These are phyloP conservation scores for Cyanistes caeruleus DNA, from an alignment of 2,113 vertebrate species.

Conservation along the genomic window DNA sequence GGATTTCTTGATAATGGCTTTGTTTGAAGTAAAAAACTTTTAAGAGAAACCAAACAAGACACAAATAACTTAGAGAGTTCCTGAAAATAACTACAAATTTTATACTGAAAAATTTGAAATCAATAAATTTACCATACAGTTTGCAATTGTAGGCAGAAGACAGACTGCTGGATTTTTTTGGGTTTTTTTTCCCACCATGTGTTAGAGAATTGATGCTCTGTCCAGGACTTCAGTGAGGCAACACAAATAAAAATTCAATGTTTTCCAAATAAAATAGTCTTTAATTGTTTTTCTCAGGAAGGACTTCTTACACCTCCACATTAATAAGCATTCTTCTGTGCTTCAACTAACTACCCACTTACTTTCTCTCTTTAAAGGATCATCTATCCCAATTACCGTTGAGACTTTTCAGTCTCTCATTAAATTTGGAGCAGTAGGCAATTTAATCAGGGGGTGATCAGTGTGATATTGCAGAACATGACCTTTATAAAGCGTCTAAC, in stretches of 20 bases:
- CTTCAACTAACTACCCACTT: conserved; percentile 47
- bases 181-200: accelerated
- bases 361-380: conserved; percentile 44
- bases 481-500: conserved; percentile 12
- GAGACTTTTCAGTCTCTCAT: conserved; percentile 59
- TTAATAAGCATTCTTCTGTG: conserved; percentile 54
- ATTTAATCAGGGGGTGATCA: conserved; percentile 38
- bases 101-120: neutral
- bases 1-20: neutral
- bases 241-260: conserved; percentile 27
- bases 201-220: neutral
- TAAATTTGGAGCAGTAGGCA: conserved; percentile 31
- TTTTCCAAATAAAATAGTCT: conserved; percentile 50
- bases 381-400: conserved; percentile 36
- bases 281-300: conserved; percentile 51
- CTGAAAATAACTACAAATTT: neutral
- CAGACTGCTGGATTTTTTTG: neutral
- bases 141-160: neutral
- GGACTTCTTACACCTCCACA: conserved; percentile 28
- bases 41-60: neutral
- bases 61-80: neutral
- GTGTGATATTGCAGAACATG: conserved; percentile 1
- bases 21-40: neutral
- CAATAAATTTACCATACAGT: neutral
- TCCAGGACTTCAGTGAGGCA: neutral